phyloP scores from a whole-genome alignment of 2,888 invertebrate species.

The Invenusta paracnida region DNA sequence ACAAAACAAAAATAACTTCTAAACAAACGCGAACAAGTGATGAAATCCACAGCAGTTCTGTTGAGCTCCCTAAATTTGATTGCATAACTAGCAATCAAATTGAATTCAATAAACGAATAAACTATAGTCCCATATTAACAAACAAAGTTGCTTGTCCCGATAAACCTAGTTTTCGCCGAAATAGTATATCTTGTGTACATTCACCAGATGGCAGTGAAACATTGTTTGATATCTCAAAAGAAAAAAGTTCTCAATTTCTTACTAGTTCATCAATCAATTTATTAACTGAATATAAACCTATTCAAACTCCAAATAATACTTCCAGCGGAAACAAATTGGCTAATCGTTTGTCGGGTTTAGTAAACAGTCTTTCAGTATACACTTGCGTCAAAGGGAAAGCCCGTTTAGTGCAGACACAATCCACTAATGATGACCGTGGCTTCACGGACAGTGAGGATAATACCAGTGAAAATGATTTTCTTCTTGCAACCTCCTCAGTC shows the following conservation, averaged over 20 bases:
- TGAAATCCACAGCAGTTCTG: not conserved
- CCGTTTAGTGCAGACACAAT: conserved; percentile 28
- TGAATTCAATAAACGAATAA: not conserved
- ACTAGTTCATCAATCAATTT: not conserved
- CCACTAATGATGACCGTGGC: not conserved
- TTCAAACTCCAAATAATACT: not conserved
- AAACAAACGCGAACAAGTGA: not conserved
- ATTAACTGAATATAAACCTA: not conserved
- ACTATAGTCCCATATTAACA: not conserved
- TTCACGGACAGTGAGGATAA: not conserved
- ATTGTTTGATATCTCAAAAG: not conserved
- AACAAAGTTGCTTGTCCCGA: not conserved
- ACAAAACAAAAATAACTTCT: not conserved
- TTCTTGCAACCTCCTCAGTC: not conserved
- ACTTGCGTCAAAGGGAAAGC: conserved; percentile 33
- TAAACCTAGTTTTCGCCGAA: not conserved
- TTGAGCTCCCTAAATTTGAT: not conserved
- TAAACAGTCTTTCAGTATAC: conserved; percentile 5
- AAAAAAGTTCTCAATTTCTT: conserved; percentile 5
- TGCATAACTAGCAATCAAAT: not conserved
- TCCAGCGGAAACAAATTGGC: not conserved
- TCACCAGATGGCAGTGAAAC: not conserved
- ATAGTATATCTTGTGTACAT: not conserved
- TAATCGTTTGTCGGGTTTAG: not conserved
- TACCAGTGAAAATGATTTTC: not conserved